phyloP scores from a whole-genome alignment of 2,797 vertebrate genomes.

The Ptychobarbus kaznakovi region DNA sequence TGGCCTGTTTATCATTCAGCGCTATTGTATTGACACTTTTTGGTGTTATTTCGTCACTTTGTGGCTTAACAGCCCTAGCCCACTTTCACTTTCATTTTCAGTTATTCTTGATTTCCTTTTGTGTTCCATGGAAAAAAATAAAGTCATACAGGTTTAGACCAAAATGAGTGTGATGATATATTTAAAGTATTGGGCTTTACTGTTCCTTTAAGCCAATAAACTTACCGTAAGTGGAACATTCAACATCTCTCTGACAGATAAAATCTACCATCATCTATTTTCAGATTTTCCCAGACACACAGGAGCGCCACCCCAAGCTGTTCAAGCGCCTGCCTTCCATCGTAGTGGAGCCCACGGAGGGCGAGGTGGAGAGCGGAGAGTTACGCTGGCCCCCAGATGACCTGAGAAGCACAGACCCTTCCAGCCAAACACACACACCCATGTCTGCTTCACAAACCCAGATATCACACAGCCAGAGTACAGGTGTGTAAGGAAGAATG shows the following conservation, averaged over 20 bases:
- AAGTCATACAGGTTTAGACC: neutral
- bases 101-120: neutral
- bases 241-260: neutral
- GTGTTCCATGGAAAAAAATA: neutral
- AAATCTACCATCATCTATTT: conserved; percentile 15
- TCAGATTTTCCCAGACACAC: conserved; percentile 84
- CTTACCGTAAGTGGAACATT: neutral
- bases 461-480: conserved; percentile 31
- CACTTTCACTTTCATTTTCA: neutral
- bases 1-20: neutral
- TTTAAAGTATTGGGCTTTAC: neutral
- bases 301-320: conserved; percentile 87
- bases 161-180: neutral
- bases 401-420: conserved; percentile 74
- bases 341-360: conserved; percentile 87
- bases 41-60: neutral
- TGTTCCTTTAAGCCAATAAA: neutral
- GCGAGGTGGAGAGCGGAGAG: conserved; percentile 90
- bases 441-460: conserved; percentile 38
- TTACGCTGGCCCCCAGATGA: conserved; percentile 91
- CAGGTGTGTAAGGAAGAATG: conserved; percentile 26
- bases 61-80: neutral
- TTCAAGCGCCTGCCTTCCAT: conserved; percentile 89
- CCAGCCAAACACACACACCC: conserved; percentile 27
- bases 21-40: neutral